Evolutionary conservation across 2,797 vertebrate species (phyloP).

Genomic region (Denticeps clupeoides): DNA sequence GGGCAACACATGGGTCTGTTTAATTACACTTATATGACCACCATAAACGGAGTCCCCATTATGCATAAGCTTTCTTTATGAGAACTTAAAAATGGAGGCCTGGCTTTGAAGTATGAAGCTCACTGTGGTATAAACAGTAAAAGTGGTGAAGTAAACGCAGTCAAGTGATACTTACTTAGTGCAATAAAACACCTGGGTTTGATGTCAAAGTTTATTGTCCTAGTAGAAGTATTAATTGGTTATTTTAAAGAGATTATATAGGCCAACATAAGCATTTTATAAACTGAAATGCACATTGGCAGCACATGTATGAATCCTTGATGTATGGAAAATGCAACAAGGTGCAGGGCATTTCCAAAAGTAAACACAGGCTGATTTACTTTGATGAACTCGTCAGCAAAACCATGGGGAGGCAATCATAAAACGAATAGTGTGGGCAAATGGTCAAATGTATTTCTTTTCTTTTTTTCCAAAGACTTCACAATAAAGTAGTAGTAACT

Average conservation of each 20-base stretch:
- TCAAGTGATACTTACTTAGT: slow-evolving; percentile 51
- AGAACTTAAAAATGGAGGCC: slow-evolving; percentile 51
- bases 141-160: slow-evolving; percentile 39
- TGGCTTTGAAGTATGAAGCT: slow-evolving; percentile 61
- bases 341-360: slow-evolving; percentile 35
- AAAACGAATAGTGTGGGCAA: slow-evolving; percentile 27
- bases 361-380: slow-evolving; percentile 42
- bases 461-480: slow-evolving; percentile 3
- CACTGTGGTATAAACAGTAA: slow-evolving; percentile 40
- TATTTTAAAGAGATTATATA: slow-evolving; percentile 62
- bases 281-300: slow-evolving; percentile 54
- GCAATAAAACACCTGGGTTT: slow-evolving; percentile 55
- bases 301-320: slow-evolving; percentile 47
- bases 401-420: slow-evolving; percentile 26
- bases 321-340: slow-evolving; percentile 40
- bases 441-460: slow-evolving; percentile 11
- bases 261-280: slow-evolving; percentile 52
- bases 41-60: slow-evolving; percentile 57
- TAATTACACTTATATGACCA: slow-evolving; percentile 61
- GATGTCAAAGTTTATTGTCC: slow-evolving; percentile 59
- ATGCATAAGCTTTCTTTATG: slow-evolving; percentile 56
- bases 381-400: slow-evolving; percentile 29
- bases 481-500: too few relatives aligned
- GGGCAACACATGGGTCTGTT: slow-evolving; percentile 57
- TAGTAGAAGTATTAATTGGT: slow-evolving; percentile 62